phyloP scores from a whole-genome alignment of 2,888 invertebrate species.

The Tridacna gigas region DNA sequence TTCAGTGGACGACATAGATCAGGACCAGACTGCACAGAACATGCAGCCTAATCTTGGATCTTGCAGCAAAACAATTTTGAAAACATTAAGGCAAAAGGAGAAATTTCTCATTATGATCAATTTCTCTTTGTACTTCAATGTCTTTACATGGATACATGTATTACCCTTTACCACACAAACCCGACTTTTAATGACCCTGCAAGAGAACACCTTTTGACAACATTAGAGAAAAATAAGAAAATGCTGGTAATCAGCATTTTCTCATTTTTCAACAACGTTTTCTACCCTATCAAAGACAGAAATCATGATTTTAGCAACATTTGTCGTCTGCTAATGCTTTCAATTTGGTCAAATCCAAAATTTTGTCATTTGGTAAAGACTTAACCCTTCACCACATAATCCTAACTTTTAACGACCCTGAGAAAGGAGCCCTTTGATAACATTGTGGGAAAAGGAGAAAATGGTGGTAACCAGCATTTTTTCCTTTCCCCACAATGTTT shows the following conservation, averaged over 20 bases:
- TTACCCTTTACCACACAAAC: too few relatives aligned
- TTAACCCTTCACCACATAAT: too few relatives aligned
- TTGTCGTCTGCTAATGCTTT: too few relatives aligned
- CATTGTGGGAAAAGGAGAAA: too few relatives aligned
- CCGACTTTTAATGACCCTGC: neutral
- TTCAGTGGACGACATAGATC: neutral
- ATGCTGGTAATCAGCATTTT: neutral
- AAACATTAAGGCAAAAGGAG: neutral
- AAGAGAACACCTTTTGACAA: neutral
- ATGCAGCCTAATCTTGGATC: neutral
- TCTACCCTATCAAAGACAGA: neutral
- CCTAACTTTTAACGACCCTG: too few relatives aligned
- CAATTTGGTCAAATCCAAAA: too few relatives aligned
- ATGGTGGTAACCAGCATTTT: too few relatives aligned
- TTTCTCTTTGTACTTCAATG: neutral
- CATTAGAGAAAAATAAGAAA: neutral
- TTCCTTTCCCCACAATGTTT: too few relatives aligned
- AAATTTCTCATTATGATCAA: neutral
- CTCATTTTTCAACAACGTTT: neutral
- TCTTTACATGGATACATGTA: neutral
- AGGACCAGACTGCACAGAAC: slow-evolving; percentile 3
- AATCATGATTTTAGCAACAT: too few relatives aligned
- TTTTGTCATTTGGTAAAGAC: too few relatives aligned
- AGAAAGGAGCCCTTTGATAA: too few relatives aligned
- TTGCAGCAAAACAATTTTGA: neutral